Base-by-base conservation (phyloP, 2,113 vertebrate genomes). In the Antechinus flavipes region DNA sequence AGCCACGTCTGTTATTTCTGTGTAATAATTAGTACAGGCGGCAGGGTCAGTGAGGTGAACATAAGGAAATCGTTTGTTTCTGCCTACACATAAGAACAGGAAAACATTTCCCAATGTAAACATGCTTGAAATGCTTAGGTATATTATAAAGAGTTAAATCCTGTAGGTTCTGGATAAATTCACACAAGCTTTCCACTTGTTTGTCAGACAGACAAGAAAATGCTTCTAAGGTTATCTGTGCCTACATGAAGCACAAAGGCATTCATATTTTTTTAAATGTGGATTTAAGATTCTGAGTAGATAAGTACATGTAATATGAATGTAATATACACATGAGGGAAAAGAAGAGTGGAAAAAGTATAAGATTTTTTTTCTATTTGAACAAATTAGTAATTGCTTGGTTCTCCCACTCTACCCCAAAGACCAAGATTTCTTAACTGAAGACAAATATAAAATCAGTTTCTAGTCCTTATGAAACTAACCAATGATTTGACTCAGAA, bases 11-110 rank as follows among this genome's bases (percentile, higher is more conserved):
- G 68, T 93, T 94, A 10, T 54, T 97, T 92, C 84, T 96, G 1
- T 30, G 30, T 93, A 92, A 91, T 96, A 93, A 96, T 76, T 92
- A 97, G 42, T 54, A 96, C 0, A 94, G 96, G 68, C 42, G 22
- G 54, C 42, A 93, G 46, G 55, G 76, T 92, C 94, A 93, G 14
- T 76, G 91, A 91, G 91, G 11, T 90, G 92, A 95, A 26, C 91
- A 94, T 61, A 95, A 96, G 92, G 84, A 94, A 96, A 90, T 84
- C 92, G 50, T 42, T 97, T 94, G 2, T 93, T 97, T 96, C 94
- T 96, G 90, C 93, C 0, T 19, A 97, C 54, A 93, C n/a, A 61
- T 19, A 46, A 91, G 89, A 96, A 89, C 94, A 93, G 91, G 84
- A 96, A 95, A 97, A 97, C 23, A 50, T 53, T 93, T 49, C 90